Conservation (phyloP, 2,113 vertebrate genomes). For the Psilopsiagon aymara region DNA sequence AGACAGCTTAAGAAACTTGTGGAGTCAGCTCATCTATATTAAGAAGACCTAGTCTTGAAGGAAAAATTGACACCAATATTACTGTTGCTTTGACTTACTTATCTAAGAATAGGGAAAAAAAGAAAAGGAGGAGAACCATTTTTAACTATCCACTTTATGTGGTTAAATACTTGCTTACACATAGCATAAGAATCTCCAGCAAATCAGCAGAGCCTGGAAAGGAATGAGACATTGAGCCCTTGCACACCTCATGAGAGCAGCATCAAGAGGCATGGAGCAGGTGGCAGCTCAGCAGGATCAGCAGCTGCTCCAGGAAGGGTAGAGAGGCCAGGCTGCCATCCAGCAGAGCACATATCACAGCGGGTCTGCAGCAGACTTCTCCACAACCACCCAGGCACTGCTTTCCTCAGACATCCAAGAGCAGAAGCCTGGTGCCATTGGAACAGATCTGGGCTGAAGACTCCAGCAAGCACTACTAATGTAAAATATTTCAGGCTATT, state of each 20-base stretch:
- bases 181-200: background rate
- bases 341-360: background rate
- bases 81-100: background rate
- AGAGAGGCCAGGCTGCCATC: background rate
- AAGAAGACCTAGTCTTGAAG: background rate
- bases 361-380: background rate
- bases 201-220: background rate
- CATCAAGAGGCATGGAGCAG: background rate
- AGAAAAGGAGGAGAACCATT: background rate
- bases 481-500: background rate
- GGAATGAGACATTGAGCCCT: background rate
- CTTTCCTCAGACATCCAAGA: background rate
- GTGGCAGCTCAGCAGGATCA: background rate
- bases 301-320: background rate
- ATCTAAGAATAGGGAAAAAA: background rate
- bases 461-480: background rate
- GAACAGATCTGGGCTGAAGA: background rate
- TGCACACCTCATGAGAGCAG: background rate
- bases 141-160: background rate
- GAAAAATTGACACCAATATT: background rate
- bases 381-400: fast-evolving
- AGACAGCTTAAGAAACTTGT: background rate
- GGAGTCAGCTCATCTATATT: background rate
- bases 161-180: background rate
- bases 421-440: background rate